Evolutionary conservation across 2,797 vertebrate genomes (phyloP).

Genomic region (Tolypeutes matacus): DNA sequence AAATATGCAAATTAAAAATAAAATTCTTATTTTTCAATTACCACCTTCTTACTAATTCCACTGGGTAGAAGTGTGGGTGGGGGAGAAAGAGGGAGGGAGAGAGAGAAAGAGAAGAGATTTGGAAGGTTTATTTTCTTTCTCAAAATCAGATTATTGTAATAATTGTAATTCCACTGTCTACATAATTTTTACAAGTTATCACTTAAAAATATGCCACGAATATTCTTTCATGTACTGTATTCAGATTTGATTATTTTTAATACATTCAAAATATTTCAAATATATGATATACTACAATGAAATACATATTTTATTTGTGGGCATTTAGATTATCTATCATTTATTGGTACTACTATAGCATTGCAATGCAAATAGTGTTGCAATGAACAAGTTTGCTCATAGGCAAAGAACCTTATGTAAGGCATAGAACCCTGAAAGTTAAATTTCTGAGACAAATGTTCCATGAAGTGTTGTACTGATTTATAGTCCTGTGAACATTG

Average conservation of each 20-base stretch:
- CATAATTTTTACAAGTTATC: not conserved
- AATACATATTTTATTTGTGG: not conserved
- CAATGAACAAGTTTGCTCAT: not conserved
- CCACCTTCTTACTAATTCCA: not conserved
- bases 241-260: not conserved
- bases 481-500: not conserved
- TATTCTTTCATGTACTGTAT: not conserved
- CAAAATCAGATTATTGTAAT: too few relatives aligned
- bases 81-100: not conserved
- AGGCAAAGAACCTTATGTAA: not conserved
- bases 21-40: not conserved
- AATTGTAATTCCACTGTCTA: not conserved
- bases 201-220: not conserved
- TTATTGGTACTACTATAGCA: not conserved
- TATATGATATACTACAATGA: not conserved
- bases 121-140: not conserved
- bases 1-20: not conserved
- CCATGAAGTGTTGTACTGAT: too few relatives aligned
- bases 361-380: not conserved
- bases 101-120: not conserved
- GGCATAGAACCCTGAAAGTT: not conserved
- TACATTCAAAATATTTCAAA: not conserved
- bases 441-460: constrained; percentile 14
- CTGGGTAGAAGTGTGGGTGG: not conserved
- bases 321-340: not conserved